Base-by-base conservation (phyloP, 2,113 vertebrate genomes). In the Mugil cephalus region DNA sequence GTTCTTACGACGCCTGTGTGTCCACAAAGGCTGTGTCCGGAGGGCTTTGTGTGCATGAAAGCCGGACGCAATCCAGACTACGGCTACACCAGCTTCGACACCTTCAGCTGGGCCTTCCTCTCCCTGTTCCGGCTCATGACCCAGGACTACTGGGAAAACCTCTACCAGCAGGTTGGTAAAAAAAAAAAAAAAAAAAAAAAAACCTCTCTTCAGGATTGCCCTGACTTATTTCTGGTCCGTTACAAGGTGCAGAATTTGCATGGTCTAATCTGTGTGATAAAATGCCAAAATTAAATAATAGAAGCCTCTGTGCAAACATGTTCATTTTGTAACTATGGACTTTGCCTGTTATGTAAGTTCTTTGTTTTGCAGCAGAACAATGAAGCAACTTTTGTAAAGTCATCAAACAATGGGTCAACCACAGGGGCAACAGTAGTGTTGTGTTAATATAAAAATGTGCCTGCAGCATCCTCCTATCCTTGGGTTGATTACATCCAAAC, bases 101-200 rank as follows among this genome's bases (percentile, higher is more conserved):
- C 96, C 45, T 99, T 99, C 89, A 95, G 96, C 90, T 99, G 98
- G 98, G 97, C 98, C 13, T 99, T 99, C 92, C 94, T 99, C 74
- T 99, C 98, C 10, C 93, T 99, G 79, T 99, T 99, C 94, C 94
- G 98, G 36, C 95, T 99, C 84, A 99, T 99, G 98, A 99, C 97
- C 81, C 98, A 99, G 93, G 98, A 99, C 93, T 97, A 67, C 89
- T 99, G 97, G 97, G 98, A 99, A 89, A 97, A 97, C 88, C 97
- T 99, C 87, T 99, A 98, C 87, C 97, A 98, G 86, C 94, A 98
- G 96, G 98, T 93, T 82, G 89, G 94, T 39, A 2, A 10, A 45
- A 30, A 30, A n/a, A n/a, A n/a, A n/a, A n/a, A n/a, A n/a, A n/a
- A n/a, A n/a, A n/a, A n/a, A n/a, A n/a, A n/a, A n/a, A n/a, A n/a